These are phyloP conservation scores for Ceratina japonica DNA, from an alignment of 1,140 invertebrate species.

Conservation along the genomic window DNA sequence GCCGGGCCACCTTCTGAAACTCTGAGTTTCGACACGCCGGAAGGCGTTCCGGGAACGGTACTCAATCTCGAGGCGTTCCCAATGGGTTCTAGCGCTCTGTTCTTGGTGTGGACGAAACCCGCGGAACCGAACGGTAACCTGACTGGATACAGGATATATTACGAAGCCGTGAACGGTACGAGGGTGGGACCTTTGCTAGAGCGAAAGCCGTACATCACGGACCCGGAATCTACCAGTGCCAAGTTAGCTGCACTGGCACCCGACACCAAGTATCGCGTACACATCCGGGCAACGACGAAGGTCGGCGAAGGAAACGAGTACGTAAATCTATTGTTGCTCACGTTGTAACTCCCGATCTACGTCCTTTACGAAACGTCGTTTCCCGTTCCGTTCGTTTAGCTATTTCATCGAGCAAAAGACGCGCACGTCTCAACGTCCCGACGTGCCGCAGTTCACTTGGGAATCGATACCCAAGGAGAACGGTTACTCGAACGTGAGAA, in stretches of 20 bases:
- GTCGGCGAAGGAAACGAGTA: conserved; percentile 90
- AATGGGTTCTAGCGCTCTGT: conserved; percentile 92
- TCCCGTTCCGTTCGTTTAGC: conserved; percentile 69
- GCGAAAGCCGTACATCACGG: conserved; percentile 86
- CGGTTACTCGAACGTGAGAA: conserved; percentile 86
- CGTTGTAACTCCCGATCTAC: background rate
- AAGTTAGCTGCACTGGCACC: conserved; percentile 92
- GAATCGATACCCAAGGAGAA: conserved; percentile 85
- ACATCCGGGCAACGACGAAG: conserved; percentile 89
- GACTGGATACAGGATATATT: conserved; percentile 95
- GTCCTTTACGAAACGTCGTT: background rate
- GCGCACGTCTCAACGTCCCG: conserved; percentile 83
- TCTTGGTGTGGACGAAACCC: conserved; percentile 95
- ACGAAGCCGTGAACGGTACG: conserved; percentile 89
- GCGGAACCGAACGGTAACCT: conserved; percentile 95
- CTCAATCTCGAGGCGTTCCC: conserved; percentile 90
- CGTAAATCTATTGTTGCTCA: conserved; percentile 56
- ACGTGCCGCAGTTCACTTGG: conserved; percentile 88
- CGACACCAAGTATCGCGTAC: conserved; percentile 93
- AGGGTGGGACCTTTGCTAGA: conserved; percentile 84
- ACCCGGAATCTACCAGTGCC: conserved; percentile 87
- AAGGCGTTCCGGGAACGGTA: conserved; percentile 95
- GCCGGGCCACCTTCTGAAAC: conserved; percentile 93
- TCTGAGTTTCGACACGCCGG: conserved; percentile 92
- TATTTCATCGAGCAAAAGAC: conserved; percentile 91